Evolutionary conservation across 2,888 invertebrate genomes (phyloP).

Genomic region (Apamea anceps): DNA sequence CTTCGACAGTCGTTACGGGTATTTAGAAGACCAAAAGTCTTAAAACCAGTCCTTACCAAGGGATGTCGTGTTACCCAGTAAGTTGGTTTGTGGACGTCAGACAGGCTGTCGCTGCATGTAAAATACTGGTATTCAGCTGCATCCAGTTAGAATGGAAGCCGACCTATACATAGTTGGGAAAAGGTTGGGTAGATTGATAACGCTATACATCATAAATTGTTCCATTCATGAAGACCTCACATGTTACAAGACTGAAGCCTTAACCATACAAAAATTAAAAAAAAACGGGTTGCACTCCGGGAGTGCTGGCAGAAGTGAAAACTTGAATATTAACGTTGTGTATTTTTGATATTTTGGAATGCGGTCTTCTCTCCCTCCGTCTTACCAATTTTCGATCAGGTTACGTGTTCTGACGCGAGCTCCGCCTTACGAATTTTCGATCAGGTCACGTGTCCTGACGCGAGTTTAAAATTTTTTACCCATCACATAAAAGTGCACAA

Average conservation of each 20-base stretch:
- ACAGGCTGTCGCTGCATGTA: background rate
- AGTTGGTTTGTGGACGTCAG: background rate
- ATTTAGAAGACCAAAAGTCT: background rate
- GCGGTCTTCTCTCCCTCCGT: no score
- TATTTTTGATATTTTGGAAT: no score
- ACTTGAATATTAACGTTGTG: no score
- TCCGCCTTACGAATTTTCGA: no score
- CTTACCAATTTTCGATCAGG: no score
- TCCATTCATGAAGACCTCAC: background rate
- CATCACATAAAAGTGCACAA: no score
- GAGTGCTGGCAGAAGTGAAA: no score
- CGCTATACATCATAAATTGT: background rate
- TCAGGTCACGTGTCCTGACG: no score
- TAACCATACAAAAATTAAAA: background rate
- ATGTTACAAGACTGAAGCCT: background rate
- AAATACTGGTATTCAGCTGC: background rate
- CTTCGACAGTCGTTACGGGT: no score
- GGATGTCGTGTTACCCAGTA: background rate
- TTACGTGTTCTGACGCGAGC: no score
- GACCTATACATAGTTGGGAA: background rate
- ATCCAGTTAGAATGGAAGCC: background rate
- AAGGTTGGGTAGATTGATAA: background rate
- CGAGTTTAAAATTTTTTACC: no score
- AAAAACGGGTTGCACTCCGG: background rate
- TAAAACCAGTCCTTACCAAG: background rate